Conservation (phyloP, 2,113 vertebrate genomes). For the Macquaria ambigua region DNA sequence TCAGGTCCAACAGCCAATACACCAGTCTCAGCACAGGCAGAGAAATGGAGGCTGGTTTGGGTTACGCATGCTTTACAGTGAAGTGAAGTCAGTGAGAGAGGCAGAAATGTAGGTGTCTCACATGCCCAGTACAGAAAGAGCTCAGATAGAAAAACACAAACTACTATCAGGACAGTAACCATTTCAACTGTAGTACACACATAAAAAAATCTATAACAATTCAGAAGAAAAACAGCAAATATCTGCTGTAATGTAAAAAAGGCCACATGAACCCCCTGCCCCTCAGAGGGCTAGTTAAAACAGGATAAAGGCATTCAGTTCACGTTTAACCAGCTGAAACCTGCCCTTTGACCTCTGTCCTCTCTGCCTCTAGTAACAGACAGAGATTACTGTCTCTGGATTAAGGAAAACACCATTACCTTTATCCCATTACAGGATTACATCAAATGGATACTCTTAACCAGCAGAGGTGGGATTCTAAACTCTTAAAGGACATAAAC, state of each 20-base stretch:
- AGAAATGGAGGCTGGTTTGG: conserved; percentile 22
- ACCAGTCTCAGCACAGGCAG: conserved; percentile 30
- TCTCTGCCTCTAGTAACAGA: conserved; percentile 31
- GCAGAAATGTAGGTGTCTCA: conserved; percentile 22
- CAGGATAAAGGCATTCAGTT: conserved; percentile 23
- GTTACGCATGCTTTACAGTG: conserved; percentile 62
- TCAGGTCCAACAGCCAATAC: not conserved
- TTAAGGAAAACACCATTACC: conserved; percentile 58
- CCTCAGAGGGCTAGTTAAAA: not conserved
- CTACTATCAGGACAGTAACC: not conserved
- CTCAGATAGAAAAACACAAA: not conserved
- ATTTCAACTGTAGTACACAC: not conserved
- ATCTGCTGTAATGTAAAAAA: not conserved
- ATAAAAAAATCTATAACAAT: not conserved
- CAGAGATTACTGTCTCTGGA: conserved; percentile 55
- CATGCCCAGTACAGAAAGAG: conserved; percentile 56
- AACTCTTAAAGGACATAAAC: conserved; percentile 39
- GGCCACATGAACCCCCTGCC: not conserved
- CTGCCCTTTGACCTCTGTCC: conserved; percentile 45
- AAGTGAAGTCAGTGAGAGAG: conserved; percentile 34
- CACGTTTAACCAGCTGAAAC: conserved; percentile 41
- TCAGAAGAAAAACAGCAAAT: conserved; percentile 13
- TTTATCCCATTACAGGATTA: conserved; percentile 61
- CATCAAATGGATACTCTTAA: conserved; percentile 47
- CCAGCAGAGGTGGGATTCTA: conserved; percentile 14